phyloP scores from a whole-genome alignment of 2,888 invertebrate species.

The Drosophila nr. medialis region DNA sequence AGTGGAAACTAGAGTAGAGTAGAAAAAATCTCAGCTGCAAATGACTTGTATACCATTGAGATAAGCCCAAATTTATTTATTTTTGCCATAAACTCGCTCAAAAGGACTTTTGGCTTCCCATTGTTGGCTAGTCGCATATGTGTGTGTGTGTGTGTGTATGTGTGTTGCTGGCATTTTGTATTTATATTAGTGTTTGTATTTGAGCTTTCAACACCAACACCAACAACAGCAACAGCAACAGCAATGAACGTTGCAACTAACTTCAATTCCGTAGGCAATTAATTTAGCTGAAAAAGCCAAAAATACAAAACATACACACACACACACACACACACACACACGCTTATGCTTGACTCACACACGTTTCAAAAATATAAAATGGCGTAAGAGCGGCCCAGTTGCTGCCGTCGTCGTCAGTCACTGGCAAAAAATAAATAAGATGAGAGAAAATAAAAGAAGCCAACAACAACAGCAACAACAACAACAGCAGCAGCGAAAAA shows the following conservation, averaged over 20 bases:
- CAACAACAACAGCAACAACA: constrained; percentile 20
- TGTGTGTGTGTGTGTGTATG: constrained; percentile 22
- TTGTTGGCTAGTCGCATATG: constrained; percentile 46
- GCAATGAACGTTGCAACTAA: constrained; percentile 53
- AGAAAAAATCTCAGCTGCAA: constrained; percentile 77
- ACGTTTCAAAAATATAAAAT: constrained; percentile 67
- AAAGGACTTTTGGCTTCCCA: constrained; percentile 74
- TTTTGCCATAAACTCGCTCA: constrained; percentile 79
- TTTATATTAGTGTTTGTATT: constrained; percentile 66
- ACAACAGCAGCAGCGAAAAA: constrained; percentile 42
- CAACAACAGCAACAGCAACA: constrained; percentile 40
- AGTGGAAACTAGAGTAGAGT: constrained; percentile 14
- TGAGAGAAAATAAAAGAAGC: neutral
- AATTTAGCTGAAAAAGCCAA: constrained; percentile 78
- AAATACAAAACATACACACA: constrained; percentile 65
- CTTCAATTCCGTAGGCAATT: constrained; percentile 80
- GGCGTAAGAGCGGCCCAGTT: constrained; percentile 39
- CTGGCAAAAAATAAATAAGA: constrained; percentile 35
- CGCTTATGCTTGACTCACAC: constrained; percentile 7
- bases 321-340: constrained; percentile 5
- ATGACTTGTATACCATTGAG: constrained; percentile 80
- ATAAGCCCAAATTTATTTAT: constrained; percentile 80
- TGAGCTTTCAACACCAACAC: constrained; percentile 68
- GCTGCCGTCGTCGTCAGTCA: constrained; percentile 63
- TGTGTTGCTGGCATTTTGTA: constrained; percentile 55